These are phyloP conservation scores for Calcarius ornatus DNA, from an alignment of 2,113 vertebrate species.

Conservation along the genomic window DNA sequence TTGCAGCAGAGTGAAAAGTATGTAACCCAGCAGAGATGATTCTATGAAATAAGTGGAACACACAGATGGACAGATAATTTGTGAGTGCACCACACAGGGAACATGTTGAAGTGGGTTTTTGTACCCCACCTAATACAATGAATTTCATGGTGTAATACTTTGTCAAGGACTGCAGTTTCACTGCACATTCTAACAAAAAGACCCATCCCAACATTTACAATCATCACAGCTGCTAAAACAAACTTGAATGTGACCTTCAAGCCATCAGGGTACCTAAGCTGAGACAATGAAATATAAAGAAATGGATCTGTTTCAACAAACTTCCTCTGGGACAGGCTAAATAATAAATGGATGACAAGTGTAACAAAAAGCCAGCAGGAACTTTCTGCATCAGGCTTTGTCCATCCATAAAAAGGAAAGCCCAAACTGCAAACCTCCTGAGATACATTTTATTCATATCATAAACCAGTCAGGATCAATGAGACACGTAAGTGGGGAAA, in stretches of 20 bases:
- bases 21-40: neutral
- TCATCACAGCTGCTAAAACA: conserved; percentile 47
- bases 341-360: conserved; percentile 38
- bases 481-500: neutral
- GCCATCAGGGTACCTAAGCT: neutral
- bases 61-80: neutral
- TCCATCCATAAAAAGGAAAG: neutral
- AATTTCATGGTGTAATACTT: neutral
- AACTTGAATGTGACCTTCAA: conserved; percentile 36
- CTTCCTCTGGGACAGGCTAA: neutral
- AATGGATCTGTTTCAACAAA: conserved; percentile 10
- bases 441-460: neutral
- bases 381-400: neutral
- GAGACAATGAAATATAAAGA: conserved; percentile 5
- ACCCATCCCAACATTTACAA: neutral
- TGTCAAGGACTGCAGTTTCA: neutral
- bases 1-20: neutral
- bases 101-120: neutral
- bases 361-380: conserved; percentile 13
- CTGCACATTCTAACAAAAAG: neutral
- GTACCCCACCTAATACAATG: neutral
- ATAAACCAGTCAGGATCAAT: neutral
- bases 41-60: neutral
- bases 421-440: neutral
- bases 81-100: neutral